Base-by-base conservation (phyloP, 2,113 vertebrate species). In the Scomber scombrus region DNA sequence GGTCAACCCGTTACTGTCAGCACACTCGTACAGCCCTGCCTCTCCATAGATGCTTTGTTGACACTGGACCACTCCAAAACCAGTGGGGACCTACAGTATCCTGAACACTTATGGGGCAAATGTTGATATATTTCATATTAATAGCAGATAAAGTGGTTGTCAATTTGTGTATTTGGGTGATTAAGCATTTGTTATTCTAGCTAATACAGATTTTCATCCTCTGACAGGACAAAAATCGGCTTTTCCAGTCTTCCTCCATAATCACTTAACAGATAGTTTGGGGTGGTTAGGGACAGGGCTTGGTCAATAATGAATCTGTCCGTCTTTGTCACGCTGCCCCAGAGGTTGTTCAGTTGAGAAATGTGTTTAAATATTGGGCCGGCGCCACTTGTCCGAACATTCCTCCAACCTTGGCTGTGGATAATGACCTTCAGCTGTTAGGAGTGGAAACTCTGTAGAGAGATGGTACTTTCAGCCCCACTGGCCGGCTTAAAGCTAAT, bases 351-450 rank as follows among this genome's bases (percentile, higher is more conserved):
- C 46, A 21, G 29, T 60, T 80, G 78, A 85, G 83, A 84, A 80
- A 80, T 78, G 79, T 85, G 77, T 90, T 85, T 86, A 82, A 88
- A 93, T 65, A 80, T 81, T 88, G 84, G 82, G 63, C 70, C 45
- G 93, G 89, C 89, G 86, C 89, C 90, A 65, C 75, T 85, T 13
- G 83, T 89, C 81, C 31, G 4, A 78, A 64, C 77, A 84, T 89
- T 90, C 75, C 64, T 77, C 84, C 77, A 78, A 88, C 75, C 90
- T 82, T 68, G 77, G 71, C 85, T 71, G 70, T 43, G 66, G 82
- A 82, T 95, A 93, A 92, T 90, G 87, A 92, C 86, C 84, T 86
- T 92, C 94, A 95, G 94, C 94, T 95, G 94, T 93, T 91, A 75
- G 88, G 88, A 85, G 85, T 90, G 82, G 88, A 91, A 91, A 89